Evolutionary conservation across 2,113 vertebrate species (phyloP).

Genomic region (Campylorhamphus procurvoides): DNA sequence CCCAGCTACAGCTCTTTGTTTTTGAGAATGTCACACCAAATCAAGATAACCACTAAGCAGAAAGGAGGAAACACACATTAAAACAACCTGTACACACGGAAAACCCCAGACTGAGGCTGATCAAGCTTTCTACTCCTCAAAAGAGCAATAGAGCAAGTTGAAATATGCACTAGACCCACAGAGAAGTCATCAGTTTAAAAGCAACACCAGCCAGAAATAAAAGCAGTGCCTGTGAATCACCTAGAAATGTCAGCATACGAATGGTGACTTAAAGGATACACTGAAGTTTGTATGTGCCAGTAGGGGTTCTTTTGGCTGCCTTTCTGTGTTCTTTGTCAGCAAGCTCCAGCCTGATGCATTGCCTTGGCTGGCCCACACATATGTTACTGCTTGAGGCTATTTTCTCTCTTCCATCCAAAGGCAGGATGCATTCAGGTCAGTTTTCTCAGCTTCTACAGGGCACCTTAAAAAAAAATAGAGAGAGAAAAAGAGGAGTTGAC

Average conservation of each 20-base stretch:
- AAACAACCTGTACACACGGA: not conserved
- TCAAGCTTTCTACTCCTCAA: not conserved
- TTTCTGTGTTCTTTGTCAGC: not conserved
- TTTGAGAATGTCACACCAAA: slow-evolving; percentile 4
- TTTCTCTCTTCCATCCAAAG: slow-evolving; percentile 1
- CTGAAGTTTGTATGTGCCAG: not conserved
- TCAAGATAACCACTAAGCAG: not conserved
- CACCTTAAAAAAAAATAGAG: not conserved
- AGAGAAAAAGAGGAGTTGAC: not conserved
- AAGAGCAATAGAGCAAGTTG: not conserved
- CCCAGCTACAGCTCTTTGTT: not conserved
- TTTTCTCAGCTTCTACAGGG: not conserved
- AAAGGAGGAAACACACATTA: not conserved
- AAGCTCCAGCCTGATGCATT: slow-evolving; percentile 35
- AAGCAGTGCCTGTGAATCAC: not conserved
- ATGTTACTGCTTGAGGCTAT: slow-evolving; percentile 18
- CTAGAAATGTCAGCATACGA: not conserved
- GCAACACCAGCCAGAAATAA: not conserved
- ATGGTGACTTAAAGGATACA: not conserved
- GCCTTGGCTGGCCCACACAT: slow-evolving; percentile 47
- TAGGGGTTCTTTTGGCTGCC: not conserved
- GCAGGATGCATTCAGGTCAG: not conserved
- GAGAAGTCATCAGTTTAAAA: slow-evolving; percentile 3
- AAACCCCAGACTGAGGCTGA: not conserved
- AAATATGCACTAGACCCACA: not conserved